phyloP scores from a whole-genome alignment of 2,113 vertebrate species.

The Ptilonorhynchus violaceus region DNA sequence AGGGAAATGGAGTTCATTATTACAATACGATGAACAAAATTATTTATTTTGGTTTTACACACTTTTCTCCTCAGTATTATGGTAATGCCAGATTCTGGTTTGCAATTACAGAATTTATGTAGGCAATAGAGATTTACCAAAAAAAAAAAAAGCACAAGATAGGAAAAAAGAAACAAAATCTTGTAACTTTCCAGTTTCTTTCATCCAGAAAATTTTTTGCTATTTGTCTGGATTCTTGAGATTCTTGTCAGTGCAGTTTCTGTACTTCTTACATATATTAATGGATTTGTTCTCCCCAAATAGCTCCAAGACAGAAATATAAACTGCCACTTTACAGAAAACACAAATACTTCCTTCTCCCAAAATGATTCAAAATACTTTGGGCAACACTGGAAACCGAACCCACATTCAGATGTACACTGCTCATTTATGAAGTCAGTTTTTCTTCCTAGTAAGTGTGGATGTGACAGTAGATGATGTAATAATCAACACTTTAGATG shows the following conservation, averaged over 20 bases:
- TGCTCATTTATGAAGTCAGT: not conserved
- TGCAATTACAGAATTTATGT: not conserved
- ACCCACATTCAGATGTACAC: not conserved
- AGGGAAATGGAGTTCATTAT: not conserved
- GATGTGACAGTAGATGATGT: not conserved
- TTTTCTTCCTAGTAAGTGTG: not conserved
- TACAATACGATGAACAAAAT: not conserved
- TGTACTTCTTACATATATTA: not conserved
- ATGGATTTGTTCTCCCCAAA: not conserved
- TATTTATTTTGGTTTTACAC: not conserved
- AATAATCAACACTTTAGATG: not conserved
- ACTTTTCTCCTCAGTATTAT: not conserved
- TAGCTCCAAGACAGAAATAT: not conserved
- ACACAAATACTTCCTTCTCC: not conserved
- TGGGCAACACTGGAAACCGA: not conserved
- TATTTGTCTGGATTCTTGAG: not conserved
- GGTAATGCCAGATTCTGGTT: not conserved
- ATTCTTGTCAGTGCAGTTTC: not conserved
- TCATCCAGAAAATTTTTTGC: not conserved
- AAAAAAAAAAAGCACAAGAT: not conserved
- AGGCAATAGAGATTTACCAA: not conserved
- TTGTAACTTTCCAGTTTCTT: not conserved
- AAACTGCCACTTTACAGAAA: not conserved
- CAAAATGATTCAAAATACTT: not conserved
- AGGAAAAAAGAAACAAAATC: not conserved